Evolutionary conservation across 2,888 invertebrate genomes (phyloP).

Genomic region (Mantis religiosa): DNA sequence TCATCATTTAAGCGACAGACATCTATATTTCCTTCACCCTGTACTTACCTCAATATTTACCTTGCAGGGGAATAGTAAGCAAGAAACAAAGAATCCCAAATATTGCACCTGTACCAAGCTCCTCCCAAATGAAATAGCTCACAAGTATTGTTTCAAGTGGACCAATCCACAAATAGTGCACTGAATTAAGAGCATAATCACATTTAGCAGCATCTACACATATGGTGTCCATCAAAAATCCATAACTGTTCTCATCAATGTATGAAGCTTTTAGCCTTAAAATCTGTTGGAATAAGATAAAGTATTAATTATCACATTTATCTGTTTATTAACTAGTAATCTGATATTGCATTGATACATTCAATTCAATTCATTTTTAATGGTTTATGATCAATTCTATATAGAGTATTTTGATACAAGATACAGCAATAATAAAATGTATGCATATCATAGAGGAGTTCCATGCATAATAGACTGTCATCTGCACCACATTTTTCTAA

Average conservation of each 20-base stretch:
- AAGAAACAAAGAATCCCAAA: conserved; percentile 67
- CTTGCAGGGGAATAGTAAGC: conserved; percentile 69
- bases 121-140: conserved; percentile 68
- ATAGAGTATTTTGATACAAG: too few relatives aligned
- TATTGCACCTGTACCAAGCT: conserved; percentile 63
- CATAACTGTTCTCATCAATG: conserved; percentile 73
- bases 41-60: conserved; percentile 38
- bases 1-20: too few relatives aligned
- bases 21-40: too few relatives aligned
- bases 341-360: too few relatives aligned
- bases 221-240: conserved; percentile 74
- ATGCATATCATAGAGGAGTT: too few relatives aligned
- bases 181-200: conserved; percentile 81
- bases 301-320: too few relatives aligned
- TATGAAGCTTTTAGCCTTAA: conserved; percentile 74
- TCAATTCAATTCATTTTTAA: too few relatives aligned
- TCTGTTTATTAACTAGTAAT: too few relatives aligned
- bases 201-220: conserved; percentile 93
- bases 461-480: too few relatives aligned
- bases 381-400: too few relatives aligned
- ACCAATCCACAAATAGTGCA: conserved; percentile 90
- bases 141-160: conserved; percentile 77
- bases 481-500: too few relatives aligned
- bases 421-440: too few relatives aligned
- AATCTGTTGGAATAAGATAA: conserved; percentile 39